Evolutionary conservation across 2,888 invertebrate species (phyloP).

Genomic region (Phytoseiulus persimilis): DNA sequence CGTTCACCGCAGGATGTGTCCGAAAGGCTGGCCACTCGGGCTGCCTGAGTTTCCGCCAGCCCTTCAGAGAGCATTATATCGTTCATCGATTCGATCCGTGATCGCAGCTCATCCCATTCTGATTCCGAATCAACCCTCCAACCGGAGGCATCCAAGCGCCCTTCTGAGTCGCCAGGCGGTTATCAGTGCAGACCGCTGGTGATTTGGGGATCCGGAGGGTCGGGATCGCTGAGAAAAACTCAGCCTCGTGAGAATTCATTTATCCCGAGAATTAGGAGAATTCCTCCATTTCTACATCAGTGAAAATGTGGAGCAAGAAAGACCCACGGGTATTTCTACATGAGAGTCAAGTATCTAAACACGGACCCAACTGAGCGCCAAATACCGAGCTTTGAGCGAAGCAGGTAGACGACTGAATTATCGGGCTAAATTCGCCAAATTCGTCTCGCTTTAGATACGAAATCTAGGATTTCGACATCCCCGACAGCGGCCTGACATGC

Average conservation of each 20-base stretch:
- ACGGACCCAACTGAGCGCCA: neutral
- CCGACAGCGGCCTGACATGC: neutral
- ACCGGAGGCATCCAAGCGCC: no score
- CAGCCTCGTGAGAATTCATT: neutral
- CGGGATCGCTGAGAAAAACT: neutral
- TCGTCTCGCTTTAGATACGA: neutral
- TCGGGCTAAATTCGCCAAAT: neutral
- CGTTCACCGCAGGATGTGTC: neutral
- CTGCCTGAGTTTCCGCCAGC: neutral
- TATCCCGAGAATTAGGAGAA: neutral
- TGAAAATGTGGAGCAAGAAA: neutral
- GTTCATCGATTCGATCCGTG: no score
- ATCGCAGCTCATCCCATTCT: no score
- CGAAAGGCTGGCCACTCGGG: neutral
- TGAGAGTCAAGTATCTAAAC: neutral
- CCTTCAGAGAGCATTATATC: no score
- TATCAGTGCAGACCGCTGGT: no score
- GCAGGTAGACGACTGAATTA: neutral
- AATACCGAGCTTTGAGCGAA: neutral
- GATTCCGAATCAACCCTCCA: no score
- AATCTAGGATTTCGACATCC: neutral
- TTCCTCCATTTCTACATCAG: neutral
- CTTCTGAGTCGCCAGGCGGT: no score
- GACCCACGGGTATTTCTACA: neutral
- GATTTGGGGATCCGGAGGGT: no score